Base-by-base conservation (phyloP, 2,888 invertebrate species). In the Carcina quercana region DNA sequence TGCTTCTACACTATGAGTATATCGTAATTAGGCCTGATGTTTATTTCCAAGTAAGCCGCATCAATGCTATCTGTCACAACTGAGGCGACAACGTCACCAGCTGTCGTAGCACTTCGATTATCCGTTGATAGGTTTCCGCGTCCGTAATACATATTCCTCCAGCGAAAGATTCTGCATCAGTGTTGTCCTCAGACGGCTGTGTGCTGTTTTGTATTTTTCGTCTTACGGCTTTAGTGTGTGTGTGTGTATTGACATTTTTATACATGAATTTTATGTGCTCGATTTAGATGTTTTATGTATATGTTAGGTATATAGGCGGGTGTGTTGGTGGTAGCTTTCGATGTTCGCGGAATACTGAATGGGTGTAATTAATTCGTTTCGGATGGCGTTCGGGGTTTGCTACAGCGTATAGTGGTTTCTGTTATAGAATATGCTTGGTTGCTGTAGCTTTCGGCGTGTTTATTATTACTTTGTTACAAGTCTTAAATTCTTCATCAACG, bases 231-330 rank as follows among this genome's bases (percentile, higher is more conserved):
- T 31, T 25, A 5, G 25, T 49, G 62, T 74, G 76, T 55, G 73
- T 35, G 67, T 64, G 53, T n/a, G 62, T 79, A 80, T 80, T 80
- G 80, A 80, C 80, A 80, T 82, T 83, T 82, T 79, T 79, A 74
- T 82, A 78, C 69, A 76, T 74, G 72, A 76, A 80, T 78, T 80
- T 71, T 73, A 73, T 72, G 69, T 74, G 63, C 61, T 47, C 66
- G 65, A 71, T 72, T 69, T 72, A 71, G 68, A 70, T 67, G 61
- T 62, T 59, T 58, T 59, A 54, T 65, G 57, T 55, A 56, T 58
- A 56, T 21, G n/a, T n/a, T n/a, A 44, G 25, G 46, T 40, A n/a
- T 46, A 43, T 49, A 44, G 51, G 48, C 55, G 22, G 8, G 58
- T 65, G 59, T 71, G 69, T 73, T 68, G 69, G 70, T 59, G 66